Conservation (phyloP, 1,140 invertebrate species). For the Papilio machaon region DNA sequence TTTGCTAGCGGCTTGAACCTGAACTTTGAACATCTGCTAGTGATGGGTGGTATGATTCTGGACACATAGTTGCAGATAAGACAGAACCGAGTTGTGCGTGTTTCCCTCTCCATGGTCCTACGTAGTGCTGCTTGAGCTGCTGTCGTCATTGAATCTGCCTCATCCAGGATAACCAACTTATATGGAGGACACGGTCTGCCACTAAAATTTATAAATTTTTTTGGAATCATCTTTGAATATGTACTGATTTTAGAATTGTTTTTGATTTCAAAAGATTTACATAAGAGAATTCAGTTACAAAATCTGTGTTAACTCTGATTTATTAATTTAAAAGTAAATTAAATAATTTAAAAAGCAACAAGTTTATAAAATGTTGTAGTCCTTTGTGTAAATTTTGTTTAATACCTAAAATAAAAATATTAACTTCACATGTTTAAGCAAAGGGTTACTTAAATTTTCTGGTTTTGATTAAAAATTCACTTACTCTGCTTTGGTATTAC, state of each 20-base stretch:
- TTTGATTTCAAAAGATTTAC: too few relatives aligned
- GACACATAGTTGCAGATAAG: slow-evolving; percentile 99
- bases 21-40: slow-evolving; percentile 99
- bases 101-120: slow-evolving; percentile 98
- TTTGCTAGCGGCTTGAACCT: slow-evolving; percentile 95
- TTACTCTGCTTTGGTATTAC: slow-evolving; percentile 90
- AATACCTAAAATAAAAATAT: too few relatives aligned
- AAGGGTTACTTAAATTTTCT: too few relatives aligned
- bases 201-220: slow-evolving; percentile 80
- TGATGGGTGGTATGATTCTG: slow-evolving; percentile 98
- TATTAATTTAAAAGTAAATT: too few relatives aligned
- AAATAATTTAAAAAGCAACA: too few relatives aligned
- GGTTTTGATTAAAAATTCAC: slow-evolving; percentile 55
- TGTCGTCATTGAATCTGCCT: slow-evolving; percentile 99
- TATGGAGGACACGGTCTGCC: slow-evolving; percentile 95
- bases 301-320: too few relatives aligned
- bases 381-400: too few relatives aligned
- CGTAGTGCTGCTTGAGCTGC: slow-evolving; percentile 96
- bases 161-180: slow-evolving; percentile 98
- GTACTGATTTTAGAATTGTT: too few relatives aligned
- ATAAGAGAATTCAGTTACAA: too few relatives aligned
- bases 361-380: too few relatives aligned
- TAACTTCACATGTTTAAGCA: too few relatives aligned
- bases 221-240: not conserved
- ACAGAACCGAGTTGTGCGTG: slow-evolving; percentile 97